These are phyloP conservation scores for Holothuria scabra DNA, from an alignment of 53 echinoderm and acorn worm genomes.

Conservation along the genomic window DNA sequence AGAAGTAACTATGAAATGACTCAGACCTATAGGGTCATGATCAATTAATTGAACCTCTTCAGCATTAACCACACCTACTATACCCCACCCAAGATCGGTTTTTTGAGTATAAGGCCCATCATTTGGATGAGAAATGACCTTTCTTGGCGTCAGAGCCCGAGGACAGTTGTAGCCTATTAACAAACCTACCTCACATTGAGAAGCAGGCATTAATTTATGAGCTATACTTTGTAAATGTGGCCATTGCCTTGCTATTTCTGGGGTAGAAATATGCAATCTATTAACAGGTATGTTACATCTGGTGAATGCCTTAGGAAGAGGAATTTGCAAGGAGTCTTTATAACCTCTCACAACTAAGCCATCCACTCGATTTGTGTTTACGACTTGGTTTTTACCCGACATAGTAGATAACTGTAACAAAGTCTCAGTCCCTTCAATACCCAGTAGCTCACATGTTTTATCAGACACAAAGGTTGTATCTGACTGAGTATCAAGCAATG, in stretches of 20 bases:
- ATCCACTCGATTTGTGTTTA: not conserved
- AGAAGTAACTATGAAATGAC: slow-evolving; percentile 26
- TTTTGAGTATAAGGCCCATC: too few relatives aligned
- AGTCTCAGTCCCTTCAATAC: too few relatives aligned
- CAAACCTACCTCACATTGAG: not conserved
- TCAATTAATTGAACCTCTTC: not conserved
- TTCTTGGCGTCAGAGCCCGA: not conserved
- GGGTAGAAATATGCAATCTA: not conserved
- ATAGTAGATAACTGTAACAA: slow-evolving; percentile 4
- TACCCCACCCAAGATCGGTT: too few relatives aligned
- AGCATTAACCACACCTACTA: too few relatives aligned
- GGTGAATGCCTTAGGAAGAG: not conserved
- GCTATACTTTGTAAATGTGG: too few relatives aligned
- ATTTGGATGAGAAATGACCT: too few relatives aligned
- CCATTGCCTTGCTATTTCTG: too few relatives aligned
- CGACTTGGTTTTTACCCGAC: not conserved
- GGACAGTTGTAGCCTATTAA: too few relatives aligned
- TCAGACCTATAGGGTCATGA: too few relatives aligned
- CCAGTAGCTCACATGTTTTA: not conserved
- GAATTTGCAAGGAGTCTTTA: not conserved
- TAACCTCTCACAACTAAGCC: slow-evolving; percentile 2
- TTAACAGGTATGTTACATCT: not conserved
- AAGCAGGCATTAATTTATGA: too few relatives aligned
- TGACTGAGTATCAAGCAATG: not conserved
- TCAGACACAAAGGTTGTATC: not conserved